Base-by-base conservation (phyloP, 2,888 invertebrate genomes). In the Nomada ferruginata region DNA sequence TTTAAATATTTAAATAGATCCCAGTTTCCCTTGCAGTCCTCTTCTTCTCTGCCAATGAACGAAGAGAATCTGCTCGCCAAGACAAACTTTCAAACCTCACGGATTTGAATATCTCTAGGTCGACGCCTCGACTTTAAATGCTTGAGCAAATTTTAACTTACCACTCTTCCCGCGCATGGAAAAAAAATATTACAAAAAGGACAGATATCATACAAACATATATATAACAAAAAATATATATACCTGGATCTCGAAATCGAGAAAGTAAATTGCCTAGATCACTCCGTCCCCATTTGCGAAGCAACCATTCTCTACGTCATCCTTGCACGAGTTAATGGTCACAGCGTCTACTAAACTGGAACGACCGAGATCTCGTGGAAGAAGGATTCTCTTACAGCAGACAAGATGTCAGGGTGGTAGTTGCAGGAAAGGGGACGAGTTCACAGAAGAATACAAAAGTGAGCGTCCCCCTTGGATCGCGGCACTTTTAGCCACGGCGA, bases 241-340 rank as follows among this genome's bases (percentile, higher is more conserved):
- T 18, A 44, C 9, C 26, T 60, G 23, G 36, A 55, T 26, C 36
- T 15, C 53, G 69, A 81, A 69, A 81, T 81, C 80, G 80, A 81
- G 78, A 78, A 81, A 78, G 72, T 66, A 61, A 53, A 65, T n/a
- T 29, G 1, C 52, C 47, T 47, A 47, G 47, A 15, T 15, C 47
- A 15, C 47, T 47, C 47, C 47, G 47, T 47, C 4, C 26, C 15
- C 26, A 23, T 52, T 61, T 7, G 11, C 42, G 18, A 18, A 69
- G 7, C 57, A 59, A 53, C 36, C 53, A 29, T 44, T 26, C 20
- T 7, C 18, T 60, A 50, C 59, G 68, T 71, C 71, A 71, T 71
- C 71, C 71, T 71, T 61, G 71, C 71, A 61, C 61, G 52, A 47
- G 15, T 66, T n/a, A 50, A 70, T 23, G 23, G 23, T 47, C 29